Evolutionary conservation across 2,888 invertebrate species (phyloP).

Genomic region (Anodontia alba): DNA sequence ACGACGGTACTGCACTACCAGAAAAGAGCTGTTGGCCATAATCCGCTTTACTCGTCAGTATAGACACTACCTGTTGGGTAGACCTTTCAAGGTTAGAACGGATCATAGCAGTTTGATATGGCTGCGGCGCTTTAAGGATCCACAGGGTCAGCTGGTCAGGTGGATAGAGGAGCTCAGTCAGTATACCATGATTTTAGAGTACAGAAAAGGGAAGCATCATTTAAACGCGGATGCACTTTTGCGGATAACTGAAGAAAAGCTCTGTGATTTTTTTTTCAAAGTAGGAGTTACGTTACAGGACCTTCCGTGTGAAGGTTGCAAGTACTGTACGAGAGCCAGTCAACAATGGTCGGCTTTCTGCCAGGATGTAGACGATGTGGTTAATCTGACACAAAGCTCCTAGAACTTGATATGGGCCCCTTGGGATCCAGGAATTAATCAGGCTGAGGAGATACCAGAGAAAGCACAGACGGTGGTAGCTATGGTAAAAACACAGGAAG

Average conservation of each 20-base stretch:
- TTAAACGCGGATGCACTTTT: not conserved
- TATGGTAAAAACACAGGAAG: not conserved
- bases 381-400: not conserved
- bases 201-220: not conserved
- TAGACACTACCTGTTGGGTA: slow-evolving; percentile 38
- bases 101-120: too few species aligned
- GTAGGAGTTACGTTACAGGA: not conserved
- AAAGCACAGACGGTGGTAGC: not conserved
- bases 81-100: too few species aligned
- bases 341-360: not conserved
- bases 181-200: not conserved
- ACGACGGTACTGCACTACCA: too few species aligned
- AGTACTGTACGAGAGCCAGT: not conserved
- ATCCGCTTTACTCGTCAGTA: too few species aligned
- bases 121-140: too few species aligned
- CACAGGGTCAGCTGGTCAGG: too few species aligned
- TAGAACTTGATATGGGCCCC: not conserved
- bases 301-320: not conserved
- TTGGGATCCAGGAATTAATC: not conserved
- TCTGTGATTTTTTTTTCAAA: not conserved
- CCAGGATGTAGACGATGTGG: not conserved
- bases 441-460: not conserved
- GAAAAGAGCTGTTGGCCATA: too few species aligned
- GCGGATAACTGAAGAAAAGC: not conserved
- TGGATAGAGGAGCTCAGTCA: not conserved